Percentiles rank a stretch among this genome's conserved stretches.
Evolutionary conservation across 2,797 vertebrate genomes (phyloP).

Genomic region (Limnodromus scolopaceus): DNA sequence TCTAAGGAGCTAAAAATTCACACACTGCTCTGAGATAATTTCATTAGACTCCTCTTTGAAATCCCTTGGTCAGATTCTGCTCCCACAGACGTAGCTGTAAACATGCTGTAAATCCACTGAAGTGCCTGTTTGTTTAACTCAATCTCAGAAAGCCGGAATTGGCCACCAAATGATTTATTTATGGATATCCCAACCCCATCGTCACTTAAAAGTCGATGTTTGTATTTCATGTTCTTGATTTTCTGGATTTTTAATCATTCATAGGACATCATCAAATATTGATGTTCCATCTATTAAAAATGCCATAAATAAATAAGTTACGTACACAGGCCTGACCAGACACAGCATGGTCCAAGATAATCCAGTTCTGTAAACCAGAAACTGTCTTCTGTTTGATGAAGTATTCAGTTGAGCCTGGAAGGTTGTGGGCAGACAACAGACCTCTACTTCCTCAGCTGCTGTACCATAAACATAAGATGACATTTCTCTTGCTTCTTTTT

Average conservation of each 20-base stretch:
- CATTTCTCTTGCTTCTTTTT: neutral
- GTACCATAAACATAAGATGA: neutral
- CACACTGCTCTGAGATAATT: neutral
- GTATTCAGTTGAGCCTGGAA: constrained; percentile 2
- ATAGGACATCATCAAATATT: constrained; percentile 51
- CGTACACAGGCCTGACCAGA: neutral
- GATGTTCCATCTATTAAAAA: constrained; percentile 55
- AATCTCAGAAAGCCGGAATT: neutral
- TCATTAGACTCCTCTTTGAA: constrained; percentile 28
- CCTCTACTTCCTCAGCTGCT: neutral
- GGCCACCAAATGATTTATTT: constrained; percentile 40
- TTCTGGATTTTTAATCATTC: constrained; percentile 65
- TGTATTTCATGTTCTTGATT: constrained; percentile 65
- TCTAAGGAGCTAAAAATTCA: constrained; percentile 4
- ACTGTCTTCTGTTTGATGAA: constrained; percentile 32
- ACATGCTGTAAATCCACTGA: constrained; percentile 25
- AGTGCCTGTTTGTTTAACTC: constrained; percentile 13
- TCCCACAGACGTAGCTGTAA: neutral
- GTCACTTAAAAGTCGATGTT: constrained; percentile 59
- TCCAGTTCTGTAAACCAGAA: neutral
- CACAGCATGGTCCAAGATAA: neutral
- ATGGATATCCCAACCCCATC: constrained; percentile 17
- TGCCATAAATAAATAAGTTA: constrained; percentile 61
- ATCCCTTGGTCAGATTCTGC: constrained; percentile 22
- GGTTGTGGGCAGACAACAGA: neutral